These are phyloP conservation scores for Xenopus petersii DNA, from an alignment of 2,797 vertebrate species.

Conservation along the genomic window DNA sequence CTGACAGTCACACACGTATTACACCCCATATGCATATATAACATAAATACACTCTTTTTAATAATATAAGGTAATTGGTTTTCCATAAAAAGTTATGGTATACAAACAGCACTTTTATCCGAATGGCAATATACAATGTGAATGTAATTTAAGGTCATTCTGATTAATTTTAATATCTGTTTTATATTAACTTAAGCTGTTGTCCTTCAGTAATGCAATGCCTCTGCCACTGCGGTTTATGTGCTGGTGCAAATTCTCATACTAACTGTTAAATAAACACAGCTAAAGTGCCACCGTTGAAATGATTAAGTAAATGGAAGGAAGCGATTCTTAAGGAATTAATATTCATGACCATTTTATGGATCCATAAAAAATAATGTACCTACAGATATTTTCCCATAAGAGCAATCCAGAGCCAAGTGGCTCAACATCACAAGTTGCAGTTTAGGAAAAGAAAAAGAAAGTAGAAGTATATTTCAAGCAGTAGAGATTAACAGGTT, in stretches of 20 bases:
- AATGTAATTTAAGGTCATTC: too few relatives aligned
- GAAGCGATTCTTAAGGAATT: constrained; percentile 39
- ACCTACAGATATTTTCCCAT: constrained; percentile 40
- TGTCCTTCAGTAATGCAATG: too few relatives aligned
- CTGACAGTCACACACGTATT: too few relatives aligned
- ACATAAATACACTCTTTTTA: too few relatives aligned
- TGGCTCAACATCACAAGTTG: constrained; percentile 20
- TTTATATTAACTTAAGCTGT: too few relatives aligned
- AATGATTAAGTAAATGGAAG: constrained; percentile 32
- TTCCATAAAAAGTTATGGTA: too few relatives aligned
- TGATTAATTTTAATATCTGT: too few relatives aligned
- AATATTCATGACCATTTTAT: constrained; percentile 45
- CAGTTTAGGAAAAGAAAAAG: neutral
- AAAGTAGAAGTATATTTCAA: neutral
- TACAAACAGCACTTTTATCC: too few relatives aligned
- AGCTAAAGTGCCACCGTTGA: neutral
- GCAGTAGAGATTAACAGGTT: neutral
- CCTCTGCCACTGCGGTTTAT: neutral
- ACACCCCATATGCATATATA: too few relatives aligned
- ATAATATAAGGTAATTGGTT: too few relatives aligned
- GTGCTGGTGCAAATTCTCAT: constrained; percentile 1
- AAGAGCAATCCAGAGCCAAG: constrained; percentile 29
- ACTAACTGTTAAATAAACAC: constrained; percentile 35
- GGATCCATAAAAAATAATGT: constrained; percentile 35
- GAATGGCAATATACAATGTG: too few relatives aligned